Base-by-base conservation (phyloP, 2,797 vertebrate species). In the Anisognathus igniventris region DNA sequence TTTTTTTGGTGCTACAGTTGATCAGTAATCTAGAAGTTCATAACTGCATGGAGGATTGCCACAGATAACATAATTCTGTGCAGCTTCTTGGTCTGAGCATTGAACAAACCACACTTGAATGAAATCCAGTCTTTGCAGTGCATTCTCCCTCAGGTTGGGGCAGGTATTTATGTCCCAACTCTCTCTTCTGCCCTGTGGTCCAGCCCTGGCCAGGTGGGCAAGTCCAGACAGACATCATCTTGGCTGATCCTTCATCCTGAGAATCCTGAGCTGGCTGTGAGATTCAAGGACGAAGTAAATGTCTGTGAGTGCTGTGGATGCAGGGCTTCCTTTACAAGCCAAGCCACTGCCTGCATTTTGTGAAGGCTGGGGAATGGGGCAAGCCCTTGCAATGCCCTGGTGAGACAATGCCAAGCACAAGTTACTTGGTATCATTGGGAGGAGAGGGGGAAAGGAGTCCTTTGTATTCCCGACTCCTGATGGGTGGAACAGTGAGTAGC, bases 301-400 rank as follows among this genome's bases (percentile, higher is more conserved):
- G 16, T 64, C n/a, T 20, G 13, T n/a, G 14, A 12, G 31, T 80
- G 50, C 61, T 1, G 0, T 14, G 16, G 14, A 22, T 66, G 35
- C 9, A 2, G 25, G 23, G 9, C 20, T 56, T 92, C 39, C 74
- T 73, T 81, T 10, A 24, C 27, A 42, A 74, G 50, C 57, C 0
- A 1, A 58, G 31, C 33, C 2, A 0, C 40, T 10, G 17, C 37
- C 9, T 1, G 42, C 16, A 1, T 53, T 62, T 88, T 70, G 35
- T 10, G 35, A 62, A 33, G 53, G 48, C 57, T 72, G 53, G 12
- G 35, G 31, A 58, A 10, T 0, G 0, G 61, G 17, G 9, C 66
- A 72, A 50, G 28, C 35, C 60, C 62, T 31, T 72, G 23, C 62
- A 58, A 37, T 81, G 62, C 19, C n/a, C 37, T 17, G 27, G 14